Conservation (phyloP, 1,140 invertebrate species). For the Brachionus sp. region DNA sequence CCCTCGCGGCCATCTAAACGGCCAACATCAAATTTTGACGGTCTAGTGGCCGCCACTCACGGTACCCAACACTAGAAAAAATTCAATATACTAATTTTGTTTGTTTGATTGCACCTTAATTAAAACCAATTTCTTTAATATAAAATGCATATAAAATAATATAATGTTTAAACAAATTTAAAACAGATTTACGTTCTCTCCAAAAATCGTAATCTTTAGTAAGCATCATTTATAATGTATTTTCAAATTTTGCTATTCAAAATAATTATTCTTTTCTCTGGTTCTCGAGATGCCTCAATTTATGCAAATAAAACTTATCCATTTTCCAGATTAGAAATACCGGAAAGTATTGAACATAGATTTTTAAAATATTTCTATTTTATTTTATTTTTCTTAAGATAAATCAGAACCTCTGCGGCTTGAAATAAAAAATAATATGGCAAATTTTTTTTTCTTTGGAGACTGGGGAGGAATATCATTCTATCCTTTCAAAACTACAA, state of each 20-base stretch:
- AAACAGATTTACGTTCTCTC: too few relatives aligned
- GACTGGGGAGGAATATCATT: constrained; percentile 59
- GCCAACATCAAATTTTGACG: too few relatives aligned
- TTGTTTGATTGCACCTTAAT: too few relatives aligned
- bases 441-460: constrained; percentile 53
- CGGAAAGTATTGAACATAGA: background rate
- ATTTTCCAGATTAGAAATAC: background rate
- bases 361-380: background rate
- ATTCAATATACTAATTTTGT: too few relatives aligned
- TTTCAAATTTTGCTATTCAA: background rate
- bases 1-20: too few relatives aligned
- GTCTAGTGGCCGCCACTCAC: too few relatives aligned
- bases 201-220: too few relatives aligned
- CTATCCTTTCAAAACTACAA: constrained; percentile 53
- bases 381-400: background rate
- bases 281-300: background rate
- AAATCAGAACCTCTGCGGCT: background rate
- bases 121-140: too few relatives aligned
- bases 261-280: background rate
- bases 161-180: too few relatives aligned
- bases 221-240: background rate
- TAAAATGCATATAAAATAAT: too few relatives aligned
- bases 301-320: background rate
- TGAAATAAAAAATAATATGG: background rate
- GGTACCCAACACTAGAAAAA: too few relatives aligned